Conservation (phyloP, 2,888 invertebrate species). For the Xanthia icteritia region DNA sequence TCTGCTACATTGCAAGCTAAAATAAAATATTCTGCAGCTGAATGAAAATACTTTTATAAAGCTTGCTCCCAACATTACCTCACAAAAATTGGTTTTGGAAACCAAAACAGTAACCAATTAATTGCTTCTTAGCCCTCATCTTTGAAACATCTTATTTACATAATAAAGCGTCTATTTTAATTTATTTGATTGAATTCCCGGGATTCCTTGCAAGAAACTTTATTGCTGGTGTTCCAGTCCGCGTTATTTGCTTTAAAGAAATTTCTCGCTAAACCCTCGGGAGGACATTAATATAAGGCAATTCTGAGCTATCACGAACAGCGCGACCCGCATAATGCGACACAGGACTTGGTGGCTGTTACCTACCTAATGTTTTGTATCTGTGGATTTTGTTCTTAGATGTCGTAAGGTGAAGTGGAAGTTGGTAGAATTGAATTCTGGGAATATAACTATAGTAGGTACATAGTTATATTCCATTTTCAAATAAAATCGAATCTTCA, state of each 20-base stretch:
- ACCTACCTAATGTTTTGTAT: constrained; percentile 64
- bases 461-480: not conserved
- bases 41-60: constrained; percentile 24
- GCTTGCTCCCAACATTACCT: not conserved
- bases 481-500: not conserved
- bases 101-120: constrained; percentile 45
- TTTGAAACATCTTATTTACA: constrained; percentile 56
- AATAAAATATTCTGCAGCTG: constrained; percentile 20
- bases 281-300: constrained; percentile 65
- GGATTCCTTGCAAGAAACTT: constrained; percentile 43
- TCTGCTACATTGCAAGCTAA: constrained; percentile 1
- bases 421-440: constrained; percentile 12
- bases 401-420: constrained; percentile 47
- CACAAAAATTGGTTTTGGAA: constrained; percentile 15
- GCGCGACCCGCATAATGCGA: constrained; percentile 77
- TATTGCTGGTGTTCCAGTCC: constrained; percentile 46
- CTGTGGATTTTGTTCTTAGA: constrained; percentile 52
- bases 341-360: constrained; percentile 69
- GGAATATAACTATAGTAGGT: not conserved
- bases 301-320: constrained; percentile 73
- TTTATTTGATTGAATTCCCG: constrained; percentile 54
- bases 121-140: constrained; percentile 39
- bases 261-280: constrained; percentile 53
- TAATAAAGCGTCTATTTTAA: constrained; percentile 54
- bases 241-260: constrained; percentile 60